Evolutionary conservation across 1,140 invertebrate species (phyloP), one percentile per base, ranked within the genome.

Genomic region (Papilio glaucus): DNA sequence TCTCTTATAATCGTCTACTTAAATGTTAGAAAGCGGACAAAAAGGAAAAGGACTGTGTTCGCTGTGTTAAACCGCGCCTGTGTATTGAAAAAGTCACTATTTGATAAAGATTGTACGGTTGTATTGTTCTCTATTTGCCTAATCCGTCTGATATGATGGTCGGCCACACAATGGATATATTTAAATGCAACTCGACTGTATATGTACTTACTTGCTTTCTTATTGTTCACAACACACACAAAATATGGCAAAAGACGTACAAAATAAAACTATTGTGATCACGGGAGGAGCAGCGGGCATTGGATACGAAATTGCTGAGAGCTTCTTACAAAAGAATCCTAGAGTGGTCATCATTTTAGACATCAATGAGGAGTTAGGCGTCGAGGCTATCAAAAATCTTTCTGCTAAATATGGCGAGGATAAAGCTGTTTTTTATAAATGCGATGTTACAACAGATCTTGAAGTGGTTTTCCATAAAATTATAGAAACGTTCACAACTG

Each of bases 391-490:
- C 12, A 77, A 92, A 26, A 79, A 68, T 1, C 62, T 95, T 1
- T 92, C 92, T 45, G 57, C 77, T 0, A 93, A 94, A 83, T 93
- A 93, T 61, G 94, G 94, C 1, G 75, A 83, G 0, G 87, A 92
- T 10, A 85, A 87, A 62, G 87, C 85, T 0, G 75, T 90, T 10
- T 95, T 94, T 74, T 77, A 93, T 15, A 88, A 89, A 49, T 94
- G 94, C 67, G 93, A 95, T 60, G 88, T 95, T 2, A 90, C 90
- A 0, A 92, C 85, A 1, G 91, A 94, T 76, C 87, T 91, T 42
- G 85, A 93, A 15, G 82, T 83, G 75, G 80, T 88, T 6, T 93
- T 90, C 60, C 80, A 92, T 13, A 84, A 84, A 26, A 83, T 93
- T 3, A 82, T 91, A 4, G 81, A 86, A 7, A 76, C 81, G 8